Evolutionary conservation across 2,797 vertebrate genomes (phyloP), one percentile per base, ranked within the genome.

Genomic region (Linurgus olivaceus): DNA sequence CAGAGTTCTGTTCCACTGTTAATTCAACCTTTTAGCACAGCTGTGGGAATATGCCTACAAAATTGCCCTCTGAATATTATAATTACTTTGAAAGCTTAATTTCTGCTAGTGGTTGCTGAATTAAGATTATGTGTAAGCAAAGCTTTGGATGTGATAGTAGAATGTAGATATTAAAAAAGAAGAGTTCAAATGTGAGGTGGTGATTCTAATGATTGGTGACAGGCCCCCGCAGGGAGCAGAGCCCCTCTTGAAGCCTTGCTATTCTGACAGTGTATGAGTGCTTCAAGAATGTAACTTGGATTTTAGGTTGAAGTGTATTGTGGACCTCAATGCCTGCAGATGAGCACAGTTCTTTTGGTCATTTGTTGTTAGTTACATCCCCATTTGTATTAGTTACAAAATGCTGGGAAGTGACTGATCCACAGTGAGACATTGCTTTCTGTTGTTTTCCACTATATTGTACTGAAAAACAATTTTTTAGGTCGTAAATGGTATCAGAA

Each of bases 321-420:
- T 79, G 77, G 21, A 24, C 62, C 33, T 77, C 78, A 97, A 66
- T 76, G 77, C 57, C 88, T 92, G n/a, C 77, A 93, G 81, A 93
- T 95, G 81, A 88, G n/a, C 54, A 47, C 17, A 61, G 72, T 74
- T 93, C 77, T 89, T 86, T 65, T 92, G 66, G 92, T 86, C 58
- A 13, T 92, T 95, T 91, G 86, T 95, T 96, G 88, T 92, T 94
- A 74, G 83, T 92, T 94, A 94, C 90, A 61, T 87, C 35, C 17
- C 18, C 24, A 61, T 94, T 88, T 91, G 79, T 95, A 70, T 95
- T 93, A 66, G 86, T 94, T 94, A 90, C 84, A 91, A 82, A 94
- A 94, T 77, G 48, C 74, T 82, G 77, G 24, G 54, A 93, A 94
- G 42, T 47, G 40, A 26, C 67, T 52, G 86, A 74, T 92, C 24